These are phyloP conservation scores for Patagioenas fasciata DNA, from an alignment of 2,113 vertebrate species.

Conservation along the genomic window DNA sequence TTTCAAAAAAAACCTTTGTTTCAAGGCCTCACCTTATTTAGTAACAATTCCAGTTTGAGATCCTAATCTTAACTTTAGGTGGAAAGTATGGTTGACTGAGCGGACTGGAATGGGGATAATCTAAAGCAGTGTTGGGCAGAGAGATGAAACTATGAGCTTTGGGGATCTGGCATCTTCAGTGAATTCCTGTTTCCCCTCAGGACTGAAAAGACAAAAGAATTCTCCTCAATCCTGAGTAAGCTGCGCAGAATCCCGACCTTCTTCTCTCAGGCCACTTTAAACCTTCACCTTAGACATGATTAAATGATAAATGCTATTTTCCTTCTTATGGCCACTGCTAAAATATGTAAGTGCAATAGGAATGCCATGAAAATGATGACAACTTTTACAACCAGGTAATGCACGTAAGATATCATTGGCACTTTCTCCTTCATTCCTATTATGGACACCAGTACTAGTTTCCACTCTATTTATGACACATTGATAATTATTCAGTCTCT, in stretches of 20 bases:
- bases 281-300: neutral
- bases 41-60: neutral
- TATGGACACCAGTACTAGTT: neutral
- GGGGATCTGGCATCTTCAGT: neutral
- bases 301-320: neutral
- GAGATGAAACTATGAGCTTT: neutral
- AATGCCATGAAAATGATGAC: neutral
- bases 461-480: neutral
- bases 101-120: neutral
- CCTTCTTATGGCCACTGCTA: neutral
- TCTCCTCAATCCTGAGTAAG: neutral
- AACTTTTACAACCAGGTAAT: neutral
- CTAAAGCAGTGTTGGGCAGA: neutral
- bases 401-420: neutral
- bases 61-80: neutral
- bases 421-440: neutral
- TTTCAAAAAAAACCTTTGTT: neutral
- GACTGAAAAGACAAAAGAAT: neutral
- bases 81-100: neutral
- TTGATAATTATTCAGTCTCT: neutral
- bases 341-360: rapidly evolving
- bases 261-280: neutral
- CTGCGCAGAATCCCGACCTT: neutral
- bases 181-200: neutral
- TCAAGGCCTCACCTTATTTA: neutral